phyloP scores from a whole-genome alignment of 2,888 invertebrate species.

The Lymantria monacha region DNA sequence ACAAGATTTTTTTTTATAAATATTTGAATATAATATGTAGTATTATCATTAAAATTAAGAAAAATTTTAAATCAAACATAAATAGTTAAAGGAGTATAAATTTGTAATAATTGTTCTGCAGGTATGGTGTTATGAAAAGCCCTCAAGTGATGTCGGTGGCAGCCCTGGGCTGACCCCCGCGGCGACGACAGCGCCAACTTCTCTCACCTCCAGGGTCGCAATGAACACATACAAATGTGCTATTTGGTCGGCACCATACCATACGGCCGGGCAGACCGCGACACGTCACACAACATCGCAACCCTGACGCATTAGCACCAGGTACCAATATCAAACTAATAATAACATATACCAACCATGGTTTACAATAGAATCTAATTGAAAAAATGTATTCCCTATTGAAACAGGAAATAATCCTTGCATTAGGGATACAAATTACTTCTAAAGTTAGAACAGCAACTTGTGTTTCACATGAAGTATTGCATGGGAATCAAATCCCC shows the following conservation, averaged over 20 bases:
- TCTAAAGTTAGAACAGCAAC: too few species aligned
- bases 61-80: too few species aligned
- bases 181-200: constrained; percentile 70
- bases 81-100: too few species aligned
- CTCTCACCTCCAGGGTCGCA: constrained; percentile 76
- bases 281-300: constrained; percentile 7
- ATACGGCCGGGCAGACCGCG: constrained; percentile 15
- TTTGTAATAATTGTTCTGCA: background rate
- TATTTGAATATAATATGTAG: too few species aligned
- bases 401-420: constrained; percentile 38
- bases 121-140: background rate
- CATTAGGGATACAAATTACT: too few species aligned
- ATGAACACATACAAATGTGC: constrained; percentile 79
- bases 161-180: constrained; percentile 46
- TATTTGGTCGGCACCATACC: constrained; percentile 47
- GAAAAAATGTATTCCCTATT: constrained; percentile 37
- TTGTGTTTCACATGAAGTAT: too few species aligned
- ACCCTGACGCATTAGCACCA: constrained; percentile 9
- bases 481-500: too few species aligned
- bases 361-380: too few species aligned
- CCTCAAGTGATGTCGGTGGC: constrained; percentile 51
- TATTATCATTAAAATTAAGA: too few species aligned
- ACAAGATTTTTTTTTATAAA: too few species aligned
- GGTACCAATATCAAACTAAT: constrained; percentile 11
- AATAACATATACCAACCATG: constrained; percentile 19